These are phyloP conservation scores for Tinamus guttatus DNA, from an alignment of 2,113 vertebrate species.

Conservation along the genomic window DNA sequence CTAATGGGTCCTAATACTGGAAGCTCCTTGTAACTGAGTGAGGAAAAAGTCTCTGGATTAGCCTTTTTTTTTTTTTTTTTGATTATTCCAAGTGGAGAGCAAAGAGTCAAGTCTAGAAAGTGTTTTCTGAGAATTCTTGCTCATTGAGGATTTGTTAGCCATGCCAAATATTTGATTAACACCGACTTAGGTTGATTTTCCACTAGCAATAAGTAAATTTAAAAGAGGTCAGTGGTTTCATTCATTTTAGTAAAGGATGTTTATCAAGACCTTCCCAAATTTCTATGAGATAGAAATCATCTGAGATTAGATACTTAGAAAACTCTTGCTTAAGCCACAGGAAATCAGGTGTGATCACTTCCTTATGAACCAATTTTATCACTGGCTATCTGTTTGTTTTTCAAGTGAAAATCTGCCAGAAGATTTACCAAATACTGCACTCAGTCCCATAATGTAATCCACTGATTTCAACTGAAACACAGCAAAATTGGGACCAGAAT, in stretches of 20 bases:
- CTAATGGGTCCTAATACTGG: not conserved
- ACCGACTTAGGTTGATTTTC: not conserved
- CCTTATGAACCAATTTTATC: not conserved
- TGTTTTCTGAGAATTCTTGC: slow-evolving; percentile 37
- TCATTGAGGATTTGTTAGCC: not conserved
- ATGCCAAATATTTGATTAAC: slow-evolving; percentile 4
- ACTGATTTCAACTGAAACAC: not conserved
- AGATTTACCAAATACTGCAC: not conserved
- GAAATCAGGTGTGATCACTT: slow-evolving; percentile 38
- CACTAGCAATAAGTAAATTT: slow-evolving; percentile 3
- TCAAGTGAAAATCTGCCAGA: not conserved
- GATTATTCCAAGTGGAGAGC: not conserved
- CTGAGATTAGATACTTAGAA: slow-evolving; percentile 26
- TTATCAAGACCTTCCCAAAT: slow-evolving; percentile 31
- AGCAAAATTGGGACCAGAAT: not conserved
- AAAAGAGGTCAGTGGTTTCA: not conserved
- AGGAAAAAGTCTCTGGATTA: not conserved
- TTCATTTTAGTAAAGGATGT: slow-evolving; percentile 3
- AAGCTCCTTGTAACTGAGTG: accelerated
- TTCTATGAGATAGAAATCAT: slow-evolving; percentile 21
- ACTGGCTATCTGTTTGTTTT: not conserved
- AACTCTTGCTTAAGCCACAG: slow-evolving; percentile 15
- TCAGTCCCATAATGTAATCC: not conserved
- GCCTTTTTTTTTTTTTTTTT: not conserved
- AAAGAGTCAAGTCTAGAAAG: not conserved